Percentiles rank a stretch among this genome's conserved stretches.
These are phyloP conservation scores for Dascillus cervinus DNA, from an alignment of 2,888 invertebrate genomes.

Conservation along the genomic window DNA sequence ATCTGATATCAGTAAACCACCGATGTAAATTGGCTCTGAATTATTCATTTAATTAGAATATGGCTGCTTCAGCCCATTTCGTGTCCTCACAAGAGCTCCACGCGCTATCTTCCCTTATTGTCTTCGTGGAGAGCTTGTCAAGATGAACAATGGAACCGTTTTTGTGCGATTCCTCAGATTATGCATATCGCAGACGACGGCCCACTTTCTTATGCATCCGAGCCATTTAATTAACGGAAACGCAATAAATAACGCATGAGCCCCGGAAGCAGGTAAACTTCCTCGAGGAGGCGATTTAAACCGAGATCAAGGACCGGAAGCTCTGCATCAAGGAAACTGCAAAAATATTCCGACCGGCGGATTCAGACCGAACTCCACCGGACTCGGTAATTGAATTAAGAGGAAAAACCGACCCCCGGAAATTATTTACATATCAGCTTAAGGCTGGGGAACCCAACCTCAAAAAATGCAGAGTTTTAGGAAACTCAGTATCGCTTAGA, in stretches of 20 bases:
- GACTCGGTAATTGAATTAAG: no score
- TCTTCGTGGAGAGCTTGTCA: constrained; percentile 10
- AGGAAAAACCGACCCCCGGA: no score
- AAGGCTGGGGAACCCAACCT: no score
- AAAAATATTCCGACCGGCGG: constrained; percentile 24
- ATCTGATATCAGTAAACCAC: constrained; percentile 21
- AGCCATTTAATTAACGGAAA: no score
- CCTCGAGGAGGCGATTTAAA: constrained; percentile 17
- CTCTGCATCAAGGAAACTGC: constrained; percentile 22
- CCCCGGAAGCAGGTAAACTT: constrained; percentile 22
- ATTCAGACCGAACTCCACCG: no score
- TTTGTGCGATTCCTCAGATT: no score
- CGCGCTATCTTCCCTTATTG: constrained; percentile 12
- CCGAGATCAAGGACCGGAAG: constrained; percentile 20
- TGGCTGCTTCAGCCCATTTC: constrained; percentile 19
- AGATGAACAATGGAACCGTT: no score
- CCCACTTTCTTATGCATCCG: no score
- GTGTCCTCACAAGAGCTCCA: constrained; percentile 14
- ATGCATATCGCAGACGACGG: no score
- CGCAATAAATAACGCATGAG: constrained; percentile 28
- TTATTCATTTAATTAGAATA: constrained; percentile 28
- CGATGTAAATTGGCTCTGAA: constrained; percentile 24
- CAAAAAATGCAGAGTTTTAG: no score
- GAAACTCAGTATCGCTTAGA: no score
- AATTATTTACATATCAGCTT: no score